Conservation (phyloP, 2,797 vertebrate genomes). For the Periparus ater region DNA sequence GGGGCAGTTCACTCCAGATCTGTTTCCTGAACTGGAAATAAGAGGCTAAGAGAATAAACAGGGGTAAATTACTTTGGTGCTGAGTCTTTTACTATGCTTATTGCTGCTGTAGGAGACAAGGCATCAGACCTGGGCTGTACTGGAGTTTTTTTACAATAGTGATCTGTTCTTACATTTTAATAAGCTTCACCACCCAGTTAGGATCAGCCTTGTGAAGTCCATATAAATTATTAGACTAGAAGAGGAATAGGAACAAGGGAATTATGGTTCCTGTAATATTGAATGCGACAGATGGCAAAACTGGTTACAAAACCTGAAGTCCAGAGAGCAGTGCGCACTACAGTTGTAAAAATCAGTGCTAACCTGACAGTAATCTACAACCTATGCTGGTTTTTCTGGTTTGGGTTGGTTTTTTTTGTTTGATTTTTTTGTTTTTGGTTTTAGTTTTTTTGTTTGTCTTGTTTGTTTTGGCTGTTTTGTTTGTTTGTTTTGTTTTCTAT, state of each 20-base stretch:
- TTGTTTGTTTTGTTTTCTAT: not conserved
- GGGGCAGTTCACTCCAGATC: not conserved
- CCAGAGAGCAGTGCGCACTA: not conserved
- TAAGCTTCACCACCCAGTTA: not conserved
- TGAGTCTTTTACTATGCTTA: not conserved
- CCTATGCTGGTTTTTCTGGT: not conserved
- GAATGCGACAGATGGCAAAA: not conserved
- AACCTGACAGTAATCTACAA: not conserved
- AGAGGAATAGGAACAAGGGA: not conserved
- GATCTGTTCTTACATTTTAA: not conserved
- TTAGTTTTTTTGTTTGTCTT: too few relatives aligned
- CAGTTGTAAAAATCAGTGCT: not conserved
- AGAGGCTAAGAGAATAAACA: not conserved
- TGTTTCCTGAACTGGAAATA: not conserved
- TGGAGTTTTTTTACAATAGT: accelerated
- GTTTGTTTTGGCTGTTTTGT: too few relatives aligned
- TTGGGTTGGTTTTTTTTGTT: not conserved
- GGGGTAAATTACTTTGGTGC: not conserved
- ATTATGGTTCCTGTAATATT: not conserved
- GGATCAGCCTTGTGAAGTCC: not conserved
- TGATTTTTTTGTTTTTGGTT: not conserved
- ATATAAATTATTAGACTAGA: not conserved
- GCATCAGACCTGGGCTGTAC: not conserved
- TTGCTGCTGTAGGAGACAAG: not conserved
- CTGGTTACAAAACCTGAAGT: not conserved